Base-by-base conservation (phyloP, 2,113 vertebrate species). In the Peromyscus californicus region DNA sequence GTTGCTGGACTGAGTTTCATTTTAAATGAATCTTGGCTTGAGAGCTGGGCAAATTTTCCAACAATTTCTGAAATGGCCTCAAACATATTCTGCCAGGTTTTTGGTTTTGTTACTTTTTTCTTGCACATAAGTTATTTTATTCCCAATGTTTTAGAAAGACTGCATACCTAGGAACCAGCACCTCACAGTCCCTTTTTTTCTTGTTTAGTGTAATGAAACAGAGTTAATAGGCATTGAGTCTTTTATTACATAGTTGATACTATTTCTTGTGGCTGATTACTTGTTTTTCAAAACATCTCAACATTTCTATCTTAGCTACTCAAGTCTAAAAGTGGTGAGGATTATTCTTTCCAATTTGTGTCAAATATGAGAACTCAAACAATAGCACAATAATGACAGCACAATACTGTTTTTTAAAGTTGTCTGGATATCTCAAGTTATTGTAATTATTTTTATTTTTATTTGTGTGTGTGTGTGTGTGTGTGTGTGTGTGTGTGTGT, bases 351-450 rank as follows among this genome's bases (percentile, higher is more conserved):
- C 59, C 59, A 48, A 87, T 57, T 54, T 95, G 29, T 82, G 51
- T 74, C 59, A 92, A 88, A 74, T 51, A 74, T 69, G 67, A 36
- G 29, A 86, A 74, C 19, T 69, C 4, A n/a, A 70, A 85, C 93
- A 74, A 33, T 48, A 83, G n/a, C 3, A 78, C 7, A 67, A 12
- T 65, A 93, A 83, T 87, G 26, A 54, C 5, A 10, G 19, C 48
- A 39, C 63, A 61, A 48, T 94, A 33, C 8, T 82, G 21, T 92
- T 95, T 94, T 16, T 75, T 85, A 86, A 94, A 54, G 65, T 90
- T 78, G 31, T 72, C 67, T 83, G 42, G 69, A 48, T 74, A 87
- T 2, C 33, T 95, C 29, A 57, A 57, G 22, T 61, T 79, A 74
- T 69, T 59, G 11, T 83, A 39, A 39, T 39, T 61, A 42, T 61